These are phyloP conservation scores for Drosophila helvetica DNA, from an alignment of 2,888 invertebrate species.

Conservation along the genomic window DNA sequence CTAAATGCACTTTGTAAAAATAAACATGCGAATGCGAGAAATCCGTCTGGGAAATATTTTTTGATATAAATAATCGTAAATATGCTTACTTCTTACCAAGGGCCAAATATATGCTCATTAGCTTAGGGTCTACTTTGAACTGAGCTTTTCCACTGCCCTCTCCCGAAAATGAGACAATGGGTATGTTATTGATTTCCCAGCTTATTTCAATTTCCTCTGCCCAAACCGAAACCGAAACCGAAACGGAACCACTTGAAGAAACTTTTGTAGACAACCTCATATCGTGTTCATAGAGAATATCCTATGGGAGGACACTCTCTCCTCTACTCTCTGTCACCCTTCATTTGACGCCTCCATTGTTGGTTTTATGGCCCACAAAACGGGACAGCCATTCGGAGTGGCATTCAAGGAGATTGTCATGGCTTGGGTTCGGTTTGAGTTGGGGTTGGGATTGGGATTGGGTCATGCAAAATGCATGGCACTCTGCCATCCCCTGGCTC, in stretches of 20 bases:
- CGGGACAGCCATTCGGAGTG: conserved; percentile 28
- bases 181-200: conserved; percentile 13
- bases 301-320: neutral
- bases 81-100: no score
- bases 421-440: conserved; percentile 29
- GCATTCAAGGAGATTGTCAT: conserved; percentile 59
- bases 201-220: conserved; percentile 20
- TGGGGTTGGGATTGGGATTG: neutral
- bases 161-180: no score
- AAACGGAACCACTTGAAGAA: conserved; percentile 1
- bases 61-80: no score
- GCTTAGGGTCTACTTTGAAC: no score
- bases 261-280: neutral
- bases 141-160: no score
- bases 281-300: neutral
- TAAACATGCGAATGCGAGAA: conserved; percentile 22
- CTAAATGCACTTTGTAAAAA: conserved; percentile 66
- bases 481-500: conserved; percentile 1
- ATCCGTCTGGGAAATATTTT: conserved; percentile 1
- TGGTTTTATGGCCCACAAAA: conserved; percentile 51
- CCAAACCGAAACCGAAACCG: neutral
- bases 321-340: conserved; percentile 10
- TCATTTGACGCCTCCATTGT: conserved; percentile 50
- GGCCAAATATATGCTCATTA: no score
- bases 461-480: conserved; percentile 61